These are phyloP conservation scores for Sebastes aleutianus DNA, from an alignment of 2,797 vertebrate genomes.

Conservation along the genomic window DNA sequence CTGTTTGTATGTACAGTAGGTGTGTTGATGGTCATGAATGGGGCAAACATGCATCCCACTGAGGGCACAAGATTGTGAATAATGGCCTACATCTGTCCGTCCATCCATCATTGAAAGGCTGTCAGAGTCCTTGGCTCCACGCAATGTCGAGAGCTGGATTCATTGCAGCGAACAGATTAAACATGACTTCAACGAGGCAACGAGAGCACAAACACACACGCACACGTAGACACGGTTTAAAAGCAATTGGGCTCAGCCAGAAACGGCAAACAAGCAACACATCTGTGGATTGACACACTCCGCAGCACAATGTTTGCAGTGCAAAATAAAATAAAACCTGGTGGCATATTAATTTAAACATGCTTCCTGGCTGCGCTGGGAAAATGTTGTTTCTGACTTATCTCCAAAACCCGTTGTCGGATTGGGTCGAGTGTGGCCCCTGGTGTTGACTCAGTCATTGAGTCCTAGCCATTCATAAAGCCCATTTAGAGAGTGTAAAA, in stretches of 20 bases:
- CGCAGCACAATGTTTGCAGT: conserved; percentile 58
- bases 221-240: conserved; percentile 46
- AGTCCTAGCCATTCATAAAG: conserved; percentile 73
- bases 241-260: conserved; percentile 52
- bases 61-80: conserved; percentile 55
- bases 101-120: conserved; percentile 37
- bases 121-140: conserved; percentile 73
- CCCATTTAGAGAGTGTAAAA: conserved; percentile 67
- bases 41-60: conserved; percentile 30
- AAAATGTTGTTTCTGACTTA: conserved; percentile 69
- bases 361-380: conserved; percentile 56
- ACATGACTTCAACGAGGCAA: conserved; percentile 46
- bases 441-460: conserved; percentile 70
- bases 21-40: conserved; percentile 50
- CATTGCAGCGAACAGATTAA: conserved; percentile 45
- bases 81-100: conserved; percentile 34
- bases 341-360: conserved; percentile 61
- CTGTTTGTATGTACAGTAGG: conserved; percentile 43
- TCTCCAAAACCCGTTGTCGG: conserved; percentile 66
- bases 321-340: conserved; percentile 65
- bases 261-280: conserved; percentile 60
- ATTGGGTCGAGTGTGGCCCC: conserved; percentile 60
- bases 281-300: conserved; percentile 59
- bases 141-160: conserved; percentile 79
- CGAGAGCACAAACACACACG: conserved; percentile 49